A percentile compares a stretch with the other conserved stretches of the same genome.
These are phyloP conservation scores for Catharus minimus DNA, from an alignment of 2,113 vertebrate species.

Conservation along the genomic window DNA sequence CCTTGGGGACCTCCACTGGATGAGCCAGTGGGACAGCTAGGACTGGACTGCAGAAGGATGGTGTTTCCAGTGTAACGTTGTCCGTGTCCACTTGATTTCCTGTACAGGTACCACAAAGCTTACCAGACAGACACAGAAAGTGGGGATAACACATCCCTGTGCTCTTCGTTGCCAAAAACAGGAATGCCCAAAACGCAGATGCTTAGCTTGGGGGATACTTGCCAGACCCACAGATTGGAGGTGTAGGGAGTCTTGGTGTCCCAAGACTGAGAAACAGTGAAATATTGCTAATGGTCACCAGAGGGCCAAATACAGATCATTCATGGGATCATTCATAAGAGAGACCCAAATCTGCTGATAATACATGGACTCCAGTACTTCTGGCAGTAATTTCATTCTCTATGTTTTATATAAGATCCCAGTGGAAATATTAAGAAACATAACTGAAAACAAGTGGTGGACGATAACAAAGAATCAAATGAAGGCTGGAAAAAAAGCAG, in stretches of 20 bases:
- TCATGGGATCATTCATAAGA: no score
- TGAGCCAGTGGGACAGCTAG: neutral
- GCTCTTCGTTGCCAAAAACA: neutral
- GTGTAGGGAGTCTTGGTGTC: accelerated
- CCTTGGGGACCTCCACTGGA: accelerated
- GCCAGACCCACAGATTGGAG: accelerated
- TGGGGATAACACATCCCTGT: neutral
- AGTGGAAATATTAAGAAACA: neutral
- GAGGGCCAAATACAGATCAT: neutral
- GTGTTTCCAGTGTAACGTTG: accelerated
- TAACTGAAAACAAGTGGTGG: neutral
- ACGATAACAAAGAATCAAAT: neutral
- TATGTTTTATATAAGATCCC: neutral
- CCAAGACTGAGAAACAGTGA: neutral
- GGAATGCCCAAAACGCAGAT: accelerated
- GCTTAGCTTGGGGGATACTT: neutral
- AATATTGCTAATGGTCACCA: neutral
- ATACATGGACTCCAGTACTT: neutral
- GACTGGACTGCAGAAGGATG: neutral
- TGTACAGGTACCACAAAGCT: neutral
- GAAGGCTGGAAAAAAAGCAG: neutral
- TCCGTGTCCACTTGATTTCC: neutral
- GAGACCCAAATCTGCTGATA: accelerated
- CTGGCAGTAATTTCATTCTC: neutral
- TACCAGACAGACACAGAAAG: neutral